Base-by-base conservation (phyloP, 2,113 vertebrate species). In the Gymnobelideus leadbeateri region DNA sequence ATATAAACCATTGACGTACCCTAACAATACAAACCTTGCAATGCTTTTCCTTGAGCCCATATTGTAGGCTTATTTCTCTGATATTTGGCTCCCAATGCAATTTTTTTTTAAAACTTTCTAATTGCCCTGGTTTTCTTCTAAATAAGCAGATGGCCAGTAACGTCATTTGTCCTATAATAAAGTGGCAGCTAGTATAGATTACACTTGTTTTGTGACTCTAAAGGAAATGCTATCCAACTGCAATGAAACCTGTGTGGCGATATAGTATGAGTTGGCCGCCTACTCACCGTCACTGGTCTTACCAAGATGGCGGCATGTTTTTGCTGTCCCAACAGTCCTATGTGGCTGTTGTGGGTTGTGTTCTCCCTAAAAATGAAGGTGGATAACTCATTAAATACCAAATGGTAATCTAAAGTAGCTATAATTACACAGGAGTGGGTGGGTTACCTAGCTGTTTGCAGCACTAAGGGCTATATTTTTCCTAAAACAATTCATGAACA, bases 71-170 rank as follows among this genome's bases (percentile, higher is more conserved):
- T 43, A 84, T 21, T 84, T 84, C 68, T 84, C n/a, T 84, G n/a
- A 68, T 37, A 16, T 16, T 68, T 68, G 61, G 12, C 61, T 68
- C 61, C 12, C 61, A 68, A 37, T 68, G n/a, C 16, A 84, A 2
- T 21, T 84, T 84, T 77, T 55, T n/a, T 43, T 43, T 8, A n/a
- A n/a, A 77, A 84, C n/a, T 43, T 84, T 84, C n/a, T 84, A 19
- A 21, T 21, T 84, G 68, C 68, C 19, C 68, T 84, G 68, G n/a
- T 84, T 91, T 96, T 95, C 93, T 77, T 91, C 95, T 96, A 96
- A 93, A 49, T 1, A 77, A 84, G 28, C 53, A 90, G 19, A 84
- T 28, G n/a, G 21, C 61, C 37, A 51, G 47, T 95, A 89, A 51
- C 93, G 51, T 89, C 68, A 91, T 50, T 46, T 51, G 6, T 84